Percentiles rank a stretch among this genome's conserved stretches.
Conservation (phyloP, 2,888 invertebrate species). For the Ophraella communa region DNA sequence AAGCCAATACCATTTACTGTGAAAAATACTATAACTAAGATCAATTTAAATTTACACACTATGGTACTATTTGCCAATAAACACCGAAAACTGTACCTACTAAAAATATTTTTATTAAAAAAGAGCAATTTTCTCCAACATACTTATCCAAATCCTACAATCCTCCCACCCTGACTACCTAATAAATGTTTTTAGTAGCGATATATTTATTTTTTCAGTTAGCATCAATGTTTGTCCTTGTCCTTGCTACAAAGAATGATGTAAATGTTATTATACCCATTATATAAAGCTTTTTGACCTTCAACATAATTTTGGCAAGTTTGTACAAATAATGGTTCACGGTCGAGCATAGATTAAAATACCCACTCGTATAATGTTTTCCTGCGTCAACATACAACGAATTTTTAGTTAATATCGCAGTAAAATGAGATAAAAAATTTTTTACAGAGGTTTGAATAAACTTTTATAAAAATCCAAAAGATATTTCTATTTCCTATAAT, state of each 20-base stretch:
- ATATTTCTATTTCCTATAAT: too few relatives aligned
- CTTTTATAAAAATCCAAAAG: too few relatives aligned
- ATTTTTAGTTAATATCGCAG: not conserved
- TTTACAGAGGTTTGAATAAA: too few relatives aligned
- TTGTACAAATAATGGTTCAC: conserved; percentile 4
- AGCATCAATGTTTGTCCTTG: conserved; percentile 2
- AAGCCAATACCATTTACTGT: too few relatives aligned
- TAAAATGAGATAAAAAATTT: not conserved
- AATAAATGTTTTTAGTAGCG: not conserved
- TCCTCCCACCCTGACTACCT: too few relatives aligned
- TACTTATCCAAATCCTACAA: too few relatives aligned
- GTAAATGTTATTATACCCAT: conserved; percentile 4
- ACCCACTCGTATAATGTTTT: not conserved
- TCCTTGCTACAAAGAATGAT: conserved; percentile 1
- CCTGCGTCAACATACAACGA: not conserved
- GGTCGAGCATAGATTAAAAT: not conserved
- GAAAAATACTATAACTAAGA: too few relatives aligned
- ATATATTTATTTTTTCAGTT: not conserved
- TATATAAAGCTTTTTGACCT: conserved; percentile 9
- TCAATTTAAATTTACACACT: too few relatives aligned
- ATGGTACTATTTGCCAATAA: too few relatives aligned
- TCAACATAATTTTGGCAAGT: conserved; percentile 1
- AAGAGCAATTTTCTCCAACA: not conserved
- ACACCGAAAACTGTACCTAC: not conserved
- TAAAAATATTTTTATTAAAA: not conserved